Conservation (phyloP, 2,797 vertebrate genomes). For the Anniella stebbinsi region DNA sequence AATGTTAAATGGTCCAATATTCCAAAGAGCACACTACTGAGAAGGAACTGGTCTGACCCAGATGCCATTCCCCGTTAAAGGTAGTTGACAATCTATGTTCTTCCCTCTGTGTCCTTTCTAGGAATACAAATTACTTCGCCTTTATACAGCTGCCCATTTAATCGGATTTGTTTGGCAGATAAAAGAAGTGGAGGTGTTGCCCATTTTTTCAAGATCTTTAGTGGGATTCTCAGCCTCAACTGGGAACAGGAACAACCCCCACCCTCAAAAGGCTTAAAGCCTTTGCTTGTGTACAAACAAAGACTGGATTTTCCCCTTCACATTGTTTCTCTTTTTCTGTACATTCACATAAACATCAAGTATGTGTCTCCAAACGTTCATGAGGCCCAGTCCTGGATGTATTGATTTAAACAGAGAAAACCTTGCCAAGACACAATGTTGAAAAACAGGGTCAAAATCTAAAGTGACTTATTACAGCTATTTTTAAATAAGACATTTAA, state of each 20-base stretch:
- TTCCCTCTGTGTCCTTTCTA: background rate
- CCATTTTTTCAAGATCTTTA: conserved; percentile 12
- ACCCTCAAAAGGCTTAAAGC: conserved; percentile 12
- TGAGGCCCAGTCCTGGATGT: background rate
- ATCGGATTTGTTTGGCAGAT: conserved; percentile 20
- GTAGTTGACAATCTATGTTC: background rate
- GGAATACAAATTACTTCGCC: conserved; percentile 9
- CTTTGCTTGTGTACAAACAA: background rate
- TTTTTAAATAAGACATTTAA: conserved; percentile 26
- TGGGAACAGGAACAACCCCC: conserved; percentile 5
- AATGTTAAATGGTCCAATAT: background rate
- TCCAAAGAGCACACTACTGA: background rate
- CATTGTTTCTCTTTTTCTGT: conserved; percentile 15
- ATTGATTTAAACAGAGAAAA: conserved; percentile 18
- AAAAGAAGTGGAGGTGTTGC: conserved; percentile 30
- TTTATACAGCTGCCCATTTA: conserved; percentile 14
- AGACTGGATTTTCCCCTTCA: background rate
- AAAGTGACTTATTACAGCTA: conserved; percentile 4
- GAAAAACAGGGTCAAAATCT: conserved; percentile 15
- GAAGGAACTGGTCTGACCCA: background rate
- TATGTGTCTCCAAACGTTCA: conserved; percentile 8
- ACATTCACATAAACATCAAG: conserved; percentile 26
- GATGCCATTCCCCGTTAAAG: background rate
- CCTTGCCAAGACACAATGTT: background rate
- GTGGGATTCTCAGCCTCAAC: conserved; percentile 21